phyloP scores from a whole-genome alignment of 2,888 invertebrate species.

The Melolontha melolontha region DNA sequence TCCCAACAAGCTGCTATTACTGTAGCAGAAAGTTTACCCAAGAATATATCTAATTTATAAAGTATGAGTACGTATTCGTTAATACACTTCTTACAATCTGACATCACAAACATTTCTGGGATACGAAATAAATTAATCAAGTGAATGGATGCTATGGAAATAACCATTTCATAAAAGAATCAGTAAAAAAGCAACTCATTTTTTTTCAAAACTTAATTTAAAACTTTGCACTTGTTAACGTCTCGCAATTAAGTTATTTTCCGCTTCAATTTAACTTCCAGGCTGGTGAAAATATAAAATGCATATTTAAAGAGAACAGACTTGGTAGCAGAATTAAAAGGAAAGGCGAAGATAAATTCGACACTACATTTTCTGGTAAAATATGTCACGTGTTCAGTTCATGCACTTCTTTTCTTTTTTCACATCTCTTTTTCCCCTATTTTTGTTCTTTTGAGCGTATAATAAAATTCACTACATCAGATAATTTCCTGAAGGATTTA shows the following conservation, averaged over 20 bases:
- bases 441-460: slow-evolving; percentile 34
- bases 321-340: not conserved
- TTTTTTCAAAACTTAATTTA: slow-evolving; percentile 42
- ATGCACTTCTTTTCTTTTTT: slow-evolving; percentile 24
- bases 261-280: slow-evolving; percentile 40
- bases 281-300: slow-evolving; percentile 28
- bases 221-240: slow-evolving; percentile 44
- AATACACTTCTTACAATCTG: no score
- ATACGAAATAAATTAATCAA: no score
- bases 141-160: slow-evolving; percentile 10
- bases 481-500: slow-evolving; percentile 52
- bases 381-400: slow-evolving; percentile 34
- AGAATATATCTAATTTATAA: no score
- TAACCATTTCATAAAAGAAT: not conserved
- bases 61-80: no score
- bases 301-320: slow-evolving; percentile 18
- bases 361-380: slow-evolving; percentile 28
- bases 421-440: slow-evolving; percentile 37
- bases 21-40: no score
- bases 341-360: slow-evolving; percentile 6
- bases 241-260: slow-evolving; percentile 45
- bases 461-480: slow-evolving; percentile 51
- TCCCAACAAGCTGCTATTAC: no score
- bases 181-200: slow-evolving; percentile 32
- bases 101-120: no score